phyloP scores from a whole-genome alignment of 2,797 vertebrate species.

The Delichon dasypus region DNA sequence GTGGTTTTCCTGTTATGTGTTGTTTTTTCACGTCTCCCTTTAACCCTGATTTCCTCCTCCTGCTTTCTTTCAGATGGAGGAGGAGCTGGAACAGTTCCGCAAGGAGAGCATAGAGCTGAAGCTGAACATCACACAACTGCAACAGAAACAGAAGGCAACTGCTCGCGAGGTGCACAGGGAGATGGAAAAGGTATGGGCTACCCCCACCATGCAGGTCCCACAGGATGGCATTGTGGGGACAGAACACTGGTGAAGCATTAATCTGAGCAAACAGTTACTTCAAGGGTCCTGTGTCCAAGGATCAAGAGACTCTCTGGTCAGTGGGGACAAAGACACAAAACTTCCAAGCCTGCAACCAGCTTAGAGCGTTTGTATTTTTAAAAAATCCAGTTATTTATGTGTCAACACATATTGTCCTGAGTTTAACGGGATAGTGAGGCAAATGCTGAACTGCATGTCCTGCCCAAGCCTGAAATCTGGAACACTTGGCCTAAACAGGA shows the following conservation, averaged over 20 bases:
- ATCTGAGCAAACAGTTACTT: not conserved
- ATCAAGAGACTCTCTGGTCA: not conserved
- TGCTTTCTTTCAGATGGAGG: conserved; percentile 83
- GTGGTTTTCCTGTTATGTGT: not conserved
- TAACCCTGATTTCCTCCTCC: not conserved
- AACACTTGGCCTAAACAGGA: not conserved
- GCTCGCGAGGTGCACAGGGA: conserved; percentile 82
- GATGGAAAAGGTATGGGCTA: conserved; percentile 79
- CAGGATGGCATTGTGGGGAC: not conserved
- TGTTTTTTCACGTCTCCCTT: not conserved
- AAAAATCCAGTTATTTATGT: not conserved
- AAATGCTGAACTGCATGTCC: not conserved
- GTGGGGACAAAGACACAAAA: not conserved
- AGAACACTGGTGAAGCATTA: not conserved
- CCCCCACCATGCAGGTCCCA: not conserved
- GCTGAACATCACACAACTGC: conserved; percentile 80
- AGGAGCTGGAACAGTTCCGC: conserved; percentile 80
- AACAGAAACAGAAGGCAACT: conserved; percentile 82
- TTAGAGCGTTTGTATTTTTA: not conserved
- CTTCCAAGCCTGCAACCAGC: not conserved
- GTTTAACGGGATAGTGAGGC: not conserved
- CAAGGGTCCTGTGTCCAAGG: not conserved
- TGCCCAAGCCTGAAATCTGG: not conserved
- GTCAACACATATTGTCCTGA: not conserved
- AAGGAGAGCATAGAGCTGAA: conserved; percentile 85